Evolutionary conservation across 2,888 invertebrate genomes (phyloP).

Genomic region (Panorpa germanica): DNA sequence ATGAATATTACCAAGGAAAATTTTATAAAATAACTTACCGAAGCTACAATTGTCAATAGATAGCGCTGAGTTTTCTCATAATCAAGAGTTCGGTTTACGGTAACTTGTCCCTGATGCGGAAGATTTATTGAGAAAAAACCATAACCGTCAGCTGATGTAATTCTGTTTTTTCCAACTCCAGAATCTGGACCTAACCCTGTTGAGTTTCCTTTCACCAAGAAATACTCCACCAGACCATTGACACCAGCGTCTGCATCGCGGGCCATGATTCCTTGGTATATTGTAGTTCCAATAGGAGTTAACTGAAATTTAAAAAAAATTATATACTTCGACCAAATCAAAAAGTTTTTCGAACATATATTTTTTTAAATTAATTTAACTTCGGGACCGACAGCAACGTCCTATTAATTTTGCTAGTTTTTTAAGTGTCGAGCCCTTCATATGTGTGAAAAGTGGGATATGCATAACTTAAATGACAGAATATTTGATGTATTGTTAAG

Average conservation of each 20-base stretch:
- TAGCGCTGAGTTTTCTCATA: conserved; percentile 76
- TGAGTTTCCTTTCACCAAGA: conserved; percentile 48
- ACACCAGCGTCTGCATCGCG: conserved; percentile 72
- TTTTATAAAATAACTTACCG: conserved; percentile 44
- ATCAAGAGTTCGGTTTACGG: conserved; percentile 69
- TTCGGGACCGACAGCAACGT: too few relatives aligned
- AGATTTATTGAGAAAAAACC: conserved; percentile 69
- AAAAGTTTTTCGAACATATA: too few relatives aligned
- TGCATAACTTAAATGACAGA: too few relatives aligned
- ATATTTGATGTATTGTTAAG: too few relatives aligned
- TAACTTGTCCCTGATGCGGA: conserved; percentile 78
- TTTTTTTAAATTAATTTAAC: too few relatives aligned
- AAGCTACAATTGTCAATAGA: conserved; percentile 73
- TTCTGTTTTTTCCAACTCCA: conserved; percentile 31
- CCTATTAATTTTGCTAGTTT: too few relatives aligned
- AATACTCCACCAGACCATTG: conserved; percentile 76
- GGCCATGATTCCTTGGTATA: conserved; percentile 65
- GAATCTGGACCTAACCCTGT: conserved; percentile 33
- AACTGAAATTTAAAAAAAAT: conserved; percentile 35
- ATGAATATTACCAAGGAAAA: too few relatives aligned
- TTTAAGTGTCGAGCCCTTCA: too few relatives aligned
- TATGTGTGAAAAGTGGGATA: too few relatives aligned
- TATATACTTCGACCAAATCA: conserved; percentile 2
- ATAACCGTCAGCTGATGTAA: conserved; percentile 57
- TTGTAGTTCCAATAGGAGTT: conserved; percentile 68